Conservation (phyloP, 2,797 vertebrate species). For the Coendou prehensilis region DNA sequence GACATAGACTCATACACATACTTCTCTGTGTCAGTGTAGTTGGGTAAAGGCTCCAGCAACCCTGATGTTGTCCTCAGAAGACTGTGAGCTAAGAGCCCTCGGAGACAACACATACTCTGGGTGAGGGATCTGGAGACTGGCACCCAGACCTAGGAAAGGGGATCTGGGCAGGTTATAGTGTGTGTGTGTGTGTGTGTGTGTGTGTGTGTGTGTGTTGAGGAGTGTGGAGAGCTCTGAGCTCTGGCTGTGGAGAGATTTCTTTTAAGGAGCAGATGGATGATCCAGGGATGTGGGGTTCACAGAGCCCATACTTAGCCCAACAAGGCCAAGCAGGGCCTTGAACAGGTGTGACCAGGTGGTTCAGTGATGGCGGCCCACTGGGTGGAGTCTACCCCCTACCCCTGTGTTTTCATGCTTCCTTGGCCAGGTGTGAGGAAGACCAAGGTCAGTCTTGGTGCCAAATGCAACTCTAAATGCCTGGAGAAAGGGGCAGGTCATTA, state of each 20-base stretch:
- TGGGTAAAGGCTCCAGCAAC: not conserved
- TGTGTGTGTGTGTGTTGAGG: too few relatives aligned
- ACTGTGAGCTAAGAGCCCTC: not conserved
- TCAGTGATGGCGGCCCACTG: not conserved
- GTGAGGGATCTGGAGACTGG: not conserved
- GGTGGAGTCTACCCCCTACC: not conserved
- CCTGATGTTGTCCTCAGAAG: not conserved
- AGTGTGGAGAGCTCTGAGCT: not conserved
- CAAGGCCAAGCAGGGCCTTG: not conserved
- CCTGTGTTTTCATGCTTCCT: not conserved
- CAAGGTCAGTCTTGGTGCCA: not conserved
- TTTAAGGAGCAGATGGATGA: not conserved
- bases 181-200: not conserved
- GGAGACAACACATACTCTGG: not conserved
- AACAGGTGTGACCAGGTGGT: not conserved
- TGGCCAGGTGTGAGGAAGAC: not conserved
- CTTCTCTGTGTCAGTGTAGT: not conserved
- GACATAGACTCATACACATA: not conserved
- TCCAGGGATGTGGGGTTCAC: not conserved
- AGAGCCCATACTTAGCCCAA: not conserved
- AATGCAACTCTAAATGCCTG: not conserved
- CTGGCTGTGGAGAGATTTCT: not conserved
- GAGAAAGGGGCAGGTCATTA: rapidly evolving
- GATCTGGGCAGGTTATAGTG: not conserved
- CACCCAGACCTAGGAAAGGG: not conserved